Evolutionary conservation across 1,140 invertebrate genomes (phyloP).

Genomic region (Drosophila teissieri): DNA sequence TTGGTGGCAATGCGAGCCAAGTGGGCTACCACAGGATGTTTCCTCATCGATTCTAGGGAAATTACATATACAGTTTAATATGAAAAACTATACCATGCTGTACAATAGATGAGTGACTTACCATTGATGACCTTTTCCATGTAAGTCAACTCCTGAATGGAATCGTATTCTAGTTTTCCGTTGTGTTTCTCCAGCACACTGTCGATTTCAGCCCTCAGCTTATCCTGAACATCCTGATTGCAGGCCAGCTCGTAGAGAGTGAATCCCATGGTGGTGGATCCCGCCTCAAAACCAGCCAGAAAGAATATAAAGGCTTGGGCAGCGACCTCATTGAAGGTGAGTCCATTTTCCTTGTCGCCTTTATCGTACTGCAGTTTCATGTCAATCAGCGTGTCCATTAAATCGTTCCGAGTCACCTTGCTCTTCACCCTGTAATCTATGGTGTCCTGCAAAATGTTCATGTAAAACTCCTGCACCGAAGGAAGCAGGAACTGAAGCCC

Average conservation of each 20-base stretch:
- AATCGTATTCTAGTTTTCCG: constrained; percentile 64
- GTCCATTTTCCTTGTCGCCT: constrained; percentile 34
- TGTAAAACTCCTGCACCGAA: constrained; percentile 84
- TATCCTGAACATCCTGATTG: constrained; percentile 85
- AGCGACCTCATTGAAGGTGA: constrained; percentile 54
- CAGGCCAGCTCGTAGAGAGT: constrained; percentile 85
- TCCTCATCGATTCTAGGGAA: constrained; percentile 87
- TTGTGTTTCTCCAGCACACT: constrained; percentile 84
- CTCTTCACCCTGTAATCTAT: constrained; percentile 56
- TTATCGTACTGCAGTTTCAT: constrained; percentile 71
- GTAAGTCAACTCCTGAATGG: constrained; percentile 71
- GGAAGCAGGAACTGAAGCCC: constrained; percentile 67
- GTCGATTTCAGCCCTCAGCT: constrained; percentile 82
- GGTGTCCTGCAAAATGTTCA: constrained; percentile 64
- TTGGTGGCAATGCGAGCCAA: constrained; percentile 86
- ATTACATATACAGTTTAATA: too few species aligned
- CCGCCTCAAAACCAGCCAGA: constrained; percentile 88
- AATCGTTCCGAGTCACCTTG: constrained; percentile 59
- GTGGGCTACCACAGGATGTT: constrained; percentile 87
- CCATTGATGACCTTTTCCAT: constrained; percentile 71
- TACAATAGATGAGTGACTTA: not conserved
- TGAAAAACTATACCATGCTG: too few species aligned
- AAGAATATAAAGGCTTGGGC: constrained; percentile 86
- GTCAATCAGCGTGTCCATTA: constrained; percentile 86
- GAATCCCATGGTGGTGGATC: constrained; percentile 85